Evolutionary conservation across 1,140 invertebrate genomes (phyloP).

Genomic region (Acromyrmex charruanus): DNA sequence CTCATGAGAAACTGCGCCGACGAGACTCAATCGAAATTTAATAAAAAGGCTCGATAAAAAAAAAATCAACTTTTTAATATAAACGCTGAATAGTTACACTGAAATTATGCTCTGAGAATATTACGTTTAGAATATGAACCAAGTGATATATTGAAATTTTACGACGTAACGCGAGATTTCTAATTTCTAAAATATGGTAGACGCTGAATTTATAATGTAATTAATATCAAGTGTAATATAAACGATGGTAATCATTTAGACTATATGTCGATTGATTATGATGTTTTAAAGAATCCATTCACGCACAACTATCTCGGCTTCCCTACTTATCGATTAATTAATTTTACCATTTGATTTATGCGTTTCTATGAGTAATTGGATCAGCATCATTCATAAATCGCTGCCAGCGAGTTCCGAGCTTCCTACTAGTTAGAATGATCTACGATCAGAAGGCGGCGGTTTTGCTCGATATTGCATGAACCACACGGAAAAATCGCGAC

Average conservation of each 20-base stretch:
- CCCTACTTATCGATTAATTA: conserved; percentile 38
- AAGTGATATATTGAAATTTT: too few species aligned
- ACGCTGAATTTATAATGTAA: background rate
- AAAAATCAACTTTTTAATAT: background rate
- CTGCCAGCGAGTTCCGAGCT: conserved; percentile 43
- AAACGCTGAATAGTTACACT: too few species aligned
- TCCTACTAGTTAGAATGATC: conserved; percentile 53
- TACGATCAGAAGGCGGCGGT: conserved; percentile 30
- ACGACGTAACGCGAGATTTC: background rate
- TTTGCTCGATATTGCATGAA: conserved; percentile 43
- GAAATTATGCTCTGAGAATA: background rate
- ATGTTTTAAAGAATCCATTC: conserved; percentile 5
- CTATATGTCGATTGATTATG: conserved; percentile 8
- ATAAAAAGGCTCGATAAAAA: background rate
- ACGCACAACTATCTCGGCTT: background rate
- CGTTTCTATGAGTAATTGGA: conserved; percentile 47
- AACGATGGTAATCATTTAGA: background rate
- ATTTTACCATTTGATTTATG: conserved; percentile 53
- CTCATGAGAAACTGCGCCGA: conserved; percentile 25
- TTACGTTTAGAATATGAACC: background rate
- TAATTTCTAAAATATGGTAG: background rate
- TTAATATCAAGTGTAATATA: background rate
- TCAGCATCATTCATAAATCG: conserved; percentile 62
- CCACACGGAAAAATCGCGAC: conserved; percentile 54
- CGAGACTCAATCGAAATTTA: background rate